Base-by-base conservation (phyloP, 2,797 vertebrate species). In the Enteromius radiatus region DNA sequence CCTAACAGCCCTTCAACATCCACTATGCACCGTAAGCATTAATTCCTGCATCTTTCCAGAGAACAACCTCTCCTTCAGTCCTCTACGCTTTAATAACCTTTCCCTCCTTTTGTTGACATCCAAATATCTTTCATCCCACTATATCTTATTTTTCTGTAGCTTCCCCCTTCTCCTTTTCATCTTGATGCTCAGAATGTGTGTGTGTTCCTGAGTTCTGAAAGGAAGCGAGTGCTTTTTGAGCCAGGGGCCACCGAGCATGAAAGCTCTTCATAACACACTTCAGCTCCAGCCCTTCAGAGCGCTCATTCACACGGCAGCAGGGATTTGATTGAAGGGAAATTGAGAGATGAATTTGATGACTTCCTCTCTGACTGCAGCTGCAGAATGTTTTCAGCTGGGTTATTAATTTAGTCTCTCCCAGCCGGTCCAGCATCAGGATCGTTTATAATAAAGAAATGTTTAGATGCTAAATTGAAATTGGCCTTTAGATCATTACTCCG, bases 1-100 rank as follows among this genome's bases (percentile, higher is more conserved):
- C 95, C 96, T 81, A 94, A 90, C 88, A 98, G 97, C 88, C 93
- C 97, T 84, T 97, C 94, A 82, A 91, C 93, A 87, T 96, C 96
- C 67, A 94, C 93, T 49, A 88, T 96, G 87, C 92, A 95, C 88
- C 94, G 96, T 97, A 96, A 94, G 93, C 21, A 74, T 67, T 64
- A 33, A 56, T 31, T 68, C 26, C 69, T 52, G 28, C 21, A 47
- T 26, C 23, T 15, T 56, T 63, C 26, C 14, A 56, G 36, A 43
- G 23, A 28, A 61, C 1, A 28, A 63, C 26, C 59, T 38, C 68
- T 59, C 38, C 36, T 67, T 14, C 63, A 14, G 19, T 14, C 47
- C 28, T 74, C 33, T 6, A 41, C 54, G 23, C 28, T 45, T 41
- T 73, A 61, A 36, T 70, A 45, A 6, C 5, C 84, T 81, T 31